Evolutionary conservation across 2,888 invertebrate species (phyloP), one percentile per base, ranked within the genome.

Genomic region (Reticulitermes lucifugus): DNA sequence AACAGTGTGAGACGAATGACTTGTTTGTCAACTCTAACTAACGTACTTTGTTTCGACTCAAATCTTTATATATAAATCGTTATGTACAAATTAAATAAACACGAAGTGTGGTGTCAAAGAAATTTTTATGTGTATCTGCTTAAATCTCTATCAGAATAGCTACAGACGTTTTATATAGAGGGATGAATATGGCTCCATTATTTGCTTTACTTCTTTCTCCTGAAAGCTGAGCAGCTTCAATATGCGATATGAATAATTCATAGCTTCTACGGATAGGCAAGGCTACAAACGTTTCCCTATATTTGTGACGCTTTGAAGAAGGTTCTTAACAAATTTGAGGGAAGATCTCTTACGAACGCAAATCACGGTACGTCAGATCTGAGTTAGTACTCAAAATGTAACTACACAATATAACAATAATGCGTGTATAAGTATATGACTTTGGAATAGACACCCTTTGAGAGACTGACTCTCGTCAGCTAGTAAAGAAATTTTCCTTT

Each of bases 161-260:
- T 35, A 18, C 2, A 41, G 7, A 73, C 41, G 41, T 14, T 29
- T 73, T 41, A 12, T 73, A 18, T 73, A 29, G 9, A 73, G 21
- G 73, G 35, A 12, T 21, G 73, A 35, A 73, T 41, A 41, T 73
- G 73, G 41, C 41, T 73, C 29, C 73, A 73, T 35, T 73, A 73
- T 73, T 73, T 41, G 29, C 41, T 73, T 41, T 73, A 3, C 41
- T 29, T 41, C 41, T 73, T 22, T 41, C 41, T 41, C 41, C 14
- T 41, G 73, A 73, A 73, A 73, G 41, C 35, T 18, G 73, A 73
- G 41, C 41, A 73, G 73, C 41, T 73, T 41, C 25, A 73, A 73
- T 73, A 21, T 73, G 73, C 21, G 73, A 7, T 41, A 73, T 73
- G 73, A 35, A 73, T 73, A 73, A 73, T 73, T 73, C 22, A 73